phyloP scores from a whole-genome alignment of 2,888 invertebrate species.

The Tinea semifulvella region DNA sequence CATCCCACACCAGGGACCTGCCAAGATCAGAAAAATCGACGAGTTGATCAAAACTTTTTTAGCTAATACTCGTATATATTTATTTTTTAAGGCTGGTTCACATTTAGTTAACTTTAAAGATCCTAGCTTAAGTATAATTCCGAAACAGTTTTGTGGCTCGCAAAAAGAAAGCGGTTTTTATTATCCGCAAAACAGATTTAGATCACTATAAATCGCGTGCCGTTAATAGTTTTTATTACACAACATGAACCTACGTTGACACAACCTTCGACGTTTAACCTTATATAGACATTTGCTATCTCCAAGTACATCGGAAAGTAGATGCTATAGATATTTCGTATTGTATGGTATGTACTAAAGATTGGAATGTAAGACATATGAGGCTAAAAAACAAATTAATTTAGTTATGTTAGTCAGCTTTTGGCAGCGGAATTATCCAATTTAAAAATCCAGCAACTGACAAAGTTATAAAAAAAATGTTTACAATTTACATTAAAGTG shows the following conservation, averaged over 20 bases:
- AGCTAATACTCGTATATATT: too few relatives aligned
- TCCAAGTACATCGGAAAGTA: slow-evolving; percentile 38
- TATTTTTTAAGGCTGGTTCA: too few relatives aligned
- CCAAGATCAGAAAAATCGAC: too few relatives aligned
- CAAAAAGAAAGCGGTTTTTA: slow-evolving; percentile 1
- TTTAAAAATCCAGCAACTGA: too few relatives aligned
- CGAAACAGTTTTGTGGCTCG: too few relatives aligned
- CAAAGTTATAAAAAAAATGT: too few relatives aligned
- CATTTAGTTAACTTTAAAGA: too few relatives aligned
- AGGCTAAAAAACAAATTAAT: slow-evolving; percentile 5
- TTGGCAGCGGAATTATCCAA: too few relatives aligned
- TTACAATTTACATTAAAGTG: too few relatives aligned
- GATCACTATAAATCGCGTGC: slow-evolving; percentile 1
- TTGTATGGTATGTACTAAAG: background rate
- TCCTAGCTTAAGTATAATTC: too few relatives aligned
- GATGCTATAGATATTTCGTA: background rate
- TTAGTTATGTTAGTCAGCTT: background rate
- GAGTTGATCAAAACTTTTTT: too few relatives aligned
- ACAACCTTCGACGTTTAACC: slow-evolving; percentile 13
- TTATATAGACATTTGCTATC: slow-evolving; percentile 26
- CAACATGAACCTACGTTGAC: slow-evolving; percentile 12
- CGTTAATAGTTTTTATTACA: slow-evolving; percentile 8
- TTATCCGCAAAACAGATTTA: slow-evolving; percentile 3
- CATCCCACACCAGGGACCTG: too few relatives aligned
- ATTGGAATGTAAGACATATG: background rate